A percentile compares a stretch with the other conserved stretches of the same genome.
These are phyloP conservation scores for Ophion ellenae DNA, from an alignment of 2,888 invertebrate genomes.

Conservation along the genomic window DNA sequence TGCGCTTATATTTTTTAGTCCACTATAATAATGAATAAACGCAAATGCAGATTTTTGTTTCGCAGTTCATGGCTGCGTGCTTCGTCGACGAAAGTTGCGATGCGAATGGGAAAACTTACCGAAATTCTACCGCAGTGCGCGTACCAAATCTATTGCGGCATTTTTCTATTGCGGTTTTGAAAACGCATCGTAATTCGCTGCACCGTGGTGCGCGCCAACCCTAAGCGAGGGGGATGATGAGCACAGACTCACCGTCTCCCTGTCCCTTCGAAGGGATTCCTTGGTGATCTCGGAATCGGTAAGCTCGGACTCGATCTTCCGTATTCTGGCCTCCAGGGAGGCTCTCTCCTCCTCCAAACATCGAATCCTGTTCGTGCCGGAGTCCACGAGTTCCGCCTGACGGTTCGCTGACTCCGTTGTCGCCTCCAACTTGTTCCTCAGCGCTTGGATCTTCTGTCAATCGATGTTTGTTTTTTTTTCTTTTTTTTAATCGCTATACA, in stretches of 20 bases:
- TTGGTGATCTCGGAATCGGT: constrained; percentile 89
- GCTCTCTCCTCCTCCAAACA: constrained; percentile 91
- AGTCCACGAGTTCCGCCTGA: constrained; percentile 85
- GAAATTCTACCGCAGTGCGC: too few species aligned
- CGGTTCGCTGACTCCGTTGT: constrained; percentile 90
- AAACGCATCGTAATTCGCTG: background rate
- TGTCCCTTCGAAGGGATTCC: constrained; percentile 90
- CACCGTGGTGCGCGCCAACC: too few species aligned
- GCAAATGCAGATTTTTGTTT: too few species aligned
- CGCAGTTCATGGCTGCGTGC: too few species aligned
- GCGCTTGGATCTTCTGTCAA: constrained; percentile 89
- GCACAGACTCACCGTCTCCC: constrained; percentile 88
- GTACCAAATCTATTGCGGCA: too few species aligned
- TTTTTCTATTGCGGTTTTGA: background rate
- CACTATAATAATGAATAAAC: too few species aligned
- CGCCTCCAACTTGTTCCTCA: constrained; percentile 90
- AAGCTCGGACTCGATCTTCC: constrained; percentile 92
- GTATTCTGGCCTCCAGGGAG: constrained; percentile 89
- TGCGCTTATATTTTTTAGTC: too few species aligned
- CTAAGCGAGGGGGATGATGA: background rate
- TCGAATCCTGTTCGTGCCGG: constrained; percentile 83
- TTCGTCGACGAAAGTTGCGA: too few species aligned
- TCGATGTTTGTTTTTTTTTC: background rate
- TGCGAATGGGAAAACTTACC: too few species aligned
- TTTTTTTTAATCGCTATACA: too few species aligned